Conservation (phyloP, 2,888 invertebrate species). For the Rhodophaea formosa region DNA sequence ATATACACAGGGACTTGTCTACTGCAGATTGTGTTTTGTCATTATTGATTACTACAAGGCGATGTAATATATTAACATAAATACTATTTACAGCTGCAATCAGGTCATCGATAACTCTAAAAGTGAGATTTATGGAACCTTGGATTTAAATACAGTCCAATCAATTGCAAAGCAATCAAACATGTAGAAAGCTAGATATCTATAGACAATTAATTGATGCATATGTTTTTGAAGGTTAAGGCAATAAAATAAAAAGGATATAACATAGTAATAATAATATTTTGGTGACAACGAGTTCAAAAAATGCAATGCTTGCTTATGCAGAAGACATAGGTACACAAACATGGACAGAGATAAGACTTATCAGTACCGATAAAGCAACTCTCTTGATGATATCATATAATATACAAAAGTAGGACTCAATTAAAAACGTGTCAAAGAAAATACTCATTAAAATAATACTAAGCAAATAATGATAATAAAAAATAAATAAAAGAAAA, state of each 20-base stretch:
- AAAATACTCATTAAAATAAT: conserved; percentile 32
- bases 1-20: conserved; percentile 25
- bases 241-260: not conserved
- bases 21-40: conserved; percentile 3
- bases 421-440: conserved; percentile 37
- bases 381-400: conserved; percentile 68
- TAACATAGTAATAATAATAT: not conserved
- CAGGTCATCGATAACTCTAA: not conserved
- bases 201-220: not conserved
- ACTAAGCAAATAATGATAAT: conserved; percentile 30
- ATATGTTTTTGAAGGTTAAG: not conserved
- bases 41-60: conserved; percentile 4
- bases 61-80: not conserved
- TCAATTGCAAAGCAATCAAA: not conserved
- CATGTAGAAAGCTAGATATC: not conserved
- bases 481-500: conserved; percentile 39
- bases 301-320: conserved; percentile 54
- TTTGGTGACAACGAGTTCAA: conserved; percentile 29
- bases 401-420: conserved; percentile 9
- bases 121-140: not conserved
- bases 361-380: conserved; percentile 73
- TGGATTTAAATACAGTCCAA: not conserved
- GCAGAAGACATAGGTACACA: conserved; percentile 36
- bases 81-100: not conserved
- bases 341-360: conserved; percentile 57